Base-by-base conservation (phyloP, 2,888 invertebrate species). In the Stenodema calcarata region DNA sequence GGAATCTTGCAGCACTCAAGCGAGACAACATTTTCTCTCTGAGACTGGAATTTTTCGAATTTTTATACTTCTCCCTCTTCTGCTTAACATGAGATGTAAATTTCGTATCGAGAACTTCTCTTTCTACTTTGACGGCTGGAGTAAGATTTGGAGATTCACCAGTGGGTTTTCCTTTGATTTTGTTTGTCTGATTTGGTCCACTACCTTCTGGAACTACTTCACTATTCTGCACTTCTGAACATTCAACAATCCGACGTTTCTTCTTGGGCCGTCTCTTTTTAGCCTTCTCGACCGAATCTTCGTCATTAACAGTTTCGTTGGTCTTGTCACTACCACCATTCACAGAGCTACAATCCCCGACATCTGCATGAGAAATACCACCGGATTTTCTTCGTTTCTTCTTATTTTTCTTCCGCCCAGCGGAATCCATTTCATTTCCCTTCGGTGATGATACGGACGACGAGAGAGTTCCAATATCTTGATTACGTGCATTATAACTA, bases 21-120 rank as follows among this genome's bases (percentile, higher is more conserved):
- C 94, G 93, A 54, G 93, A 92, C 90, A 94, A 90, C 95, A 96
- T 95, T 90, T 93, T 93, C 85, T 94, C 93, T 89, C 95, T 89
- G 27, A 92, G 70, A 54, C 54, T 35, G 4, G 78, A 78, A 4
- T 47, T 41, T 86, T 86, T 86, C 14, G 86, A 86, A 41, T 86
- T 86, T 78, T 86, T 76, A 42, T 78, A 86, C n/a, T 86, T 86
- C 12, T 78, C 86, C 16, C 78, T 30, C 35, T 86, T 86, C 35
- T 73, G 4, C 23, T 69, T 16, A 1, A 2, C 23, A 11, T 18
- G 9, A 23, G n/a, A 69, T 4, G 4, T 23, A 12, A 23, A 0
- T 23, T 23, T 62, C 23, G 18, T 23, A 0, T 62, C 62, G 23
- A 23, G 23, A 62, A 23, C 23, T 9, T 23, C 27, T 11, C 18